Conservation (phyloP, 2,113 vertebrate genomes). For the Hydrolagus affinis region DNA sequence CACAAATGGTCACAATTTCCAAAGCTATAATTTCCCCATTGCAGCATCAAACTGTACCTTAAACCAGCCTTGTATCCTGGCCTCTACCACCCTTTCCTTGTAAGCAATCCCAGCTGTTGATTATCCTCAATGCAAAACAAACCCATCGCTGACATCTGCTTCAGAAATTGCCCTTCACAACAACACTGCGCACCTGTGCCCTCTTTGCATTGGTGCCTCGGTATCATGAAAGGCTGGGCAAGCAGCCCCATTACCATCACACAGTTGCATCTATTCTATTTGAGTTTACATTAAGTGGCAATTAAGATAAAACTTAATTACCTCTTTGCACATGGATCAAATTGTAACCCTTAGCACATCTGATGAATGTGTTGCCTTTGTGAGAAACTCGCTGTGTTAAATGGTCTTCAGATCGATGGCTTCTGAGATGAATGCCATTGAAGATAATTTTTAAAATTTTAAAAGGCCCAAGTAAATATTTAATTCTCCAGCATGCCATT, state of each 20-base stretch:
- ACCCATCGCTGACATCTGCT: no score
- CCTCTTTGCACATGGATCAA: background rate
- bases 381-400: background rate
- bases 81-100: no score
- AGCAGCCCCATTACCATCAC: background rate
- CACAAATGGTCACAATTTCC: no score
- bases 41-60: no score
- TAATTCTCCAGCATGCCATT: background rate
- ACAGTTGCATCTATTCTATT: background rate
- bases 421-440: background rate
- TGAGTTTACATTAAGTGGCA: background rate
- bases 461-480: background rate
- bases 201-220: no score
- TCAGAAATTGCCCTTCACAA: background rate
- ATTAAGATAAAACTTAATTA: conserved; percentile 18
- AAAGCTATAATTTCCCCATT: no score
- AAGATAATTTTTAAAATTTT: background rate
- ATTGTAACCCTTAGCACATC: background rate
- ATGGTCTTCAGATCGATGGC: background rate
- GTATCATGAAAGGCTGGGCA: background rate
- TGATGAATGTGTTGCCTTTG: background rate
- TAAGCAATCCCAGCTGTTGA: no score
- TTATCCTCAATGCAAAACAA: no score
- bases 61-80: no score
- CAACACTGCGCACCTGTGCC: no score